Percentiles rank a stretch among this genome's conserved stretches.
phyloP scores from a whole-genome alignment of 2,113 vertebrate genomes.

The human (Homo sapiens) region GRCh38 chr18:25298001-25298500 shows the following conservation, averaged over 20 bases:
- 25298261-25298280: not conserved
- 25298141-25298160: not conserved
- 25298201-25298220: not conserved
- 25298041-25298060: not conserved
- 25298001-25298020: not conserved
- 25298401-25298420: not conserved
- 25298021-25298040: not conserved
- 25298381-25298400: not conserved
- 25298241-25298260: not conserved
- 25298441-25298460: not conserved
- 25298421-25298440: not conserved
- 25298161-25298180: not conserved
- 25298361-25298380: not conserved
- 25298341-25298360: not conserved
- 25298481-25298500: not conserved
- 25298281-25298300: conserved; percentile 6
- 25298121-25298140: not conserved
- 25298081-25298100: conserved; percentile 4
- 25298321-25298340: not conserved
- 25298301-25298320: not conserved
- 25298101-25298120: not conserved
- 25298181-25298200: not conserved
- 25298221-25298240: not conserved
- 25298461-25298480: not conserved
- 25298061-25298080: not conserved